Conservation (phyloP, 1,140 invertebrate species). For the Mya arenaria region DNA sequence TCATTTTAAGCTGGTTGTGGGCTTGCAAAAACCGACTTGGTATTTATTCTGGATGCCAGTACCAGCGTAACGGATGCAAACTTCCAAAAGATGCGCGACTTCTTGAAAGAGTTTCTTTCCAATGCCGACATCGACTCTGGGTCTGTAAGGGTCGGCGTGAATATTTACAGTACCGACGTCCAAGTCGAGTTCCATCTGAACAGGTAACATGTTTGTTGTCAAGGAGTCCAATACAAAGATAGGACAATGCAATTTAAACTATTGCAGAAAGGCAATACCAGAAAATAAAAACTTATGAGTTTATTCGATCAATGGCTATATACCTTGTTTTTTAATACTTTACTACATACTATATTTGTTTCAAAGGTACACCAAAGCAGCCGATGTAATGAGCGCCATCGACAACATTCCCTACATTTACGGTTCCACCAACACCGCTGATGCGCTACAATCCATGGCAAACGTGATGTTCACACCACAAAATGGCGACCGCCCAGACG, state of each 20-base stretch:
- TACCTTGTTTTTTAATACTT: too few relatives aligned
- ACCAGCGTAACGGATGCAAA: conserved; percentile 70
- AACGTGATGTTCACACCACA: conserved; percentile 61
- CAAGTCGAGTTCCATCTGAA: conserved; percentile 71
- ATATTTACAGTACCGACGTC: conserved; percentile 70
- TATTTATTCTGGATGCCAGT: conserved; percentile 71
- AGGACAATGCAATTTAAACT: too few relatives aligned
- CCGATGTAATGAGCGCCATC: conserved; percentile 62
- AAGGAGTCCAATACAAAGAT: too few relatives aligned
- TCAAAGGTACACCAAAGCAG: conserved; percentile 57
- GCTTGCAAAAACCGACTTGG: conserved; percentile 64
- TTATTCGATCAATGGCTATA: too few relatives aligned
- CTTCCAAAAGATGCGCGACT: conserved; percentile 68
- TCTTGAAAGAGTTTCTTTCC: conserved; percentile 68
- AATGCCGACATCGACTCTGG: conserved; percentile 70
- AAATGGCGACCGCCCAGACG: conserved; percentile 68
- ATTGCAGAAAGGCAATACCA: too few relatives aligned
- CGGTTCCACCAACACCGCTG: conserved; percentile 73
- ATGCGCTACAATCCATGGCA: conserved; percentile 62
- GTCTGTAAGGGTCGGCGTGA: conserved; percentile 63
- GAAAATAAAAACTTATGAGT: too few relatives aligned
- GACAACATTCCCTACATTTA: conserved; percentile 67
- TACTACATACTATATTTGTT: too few relatives aligned
- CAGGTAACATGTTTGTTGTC: too few relatives aligned
- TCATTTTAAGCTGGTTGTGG: too few relatives aligned